A percentile compares a stretch with the other conserved stretches of the same genome.
Evolutionary conservation across 2,888 invertebrate species (phyloP).

Genomic region (Calephelis perditalis): DNA sequence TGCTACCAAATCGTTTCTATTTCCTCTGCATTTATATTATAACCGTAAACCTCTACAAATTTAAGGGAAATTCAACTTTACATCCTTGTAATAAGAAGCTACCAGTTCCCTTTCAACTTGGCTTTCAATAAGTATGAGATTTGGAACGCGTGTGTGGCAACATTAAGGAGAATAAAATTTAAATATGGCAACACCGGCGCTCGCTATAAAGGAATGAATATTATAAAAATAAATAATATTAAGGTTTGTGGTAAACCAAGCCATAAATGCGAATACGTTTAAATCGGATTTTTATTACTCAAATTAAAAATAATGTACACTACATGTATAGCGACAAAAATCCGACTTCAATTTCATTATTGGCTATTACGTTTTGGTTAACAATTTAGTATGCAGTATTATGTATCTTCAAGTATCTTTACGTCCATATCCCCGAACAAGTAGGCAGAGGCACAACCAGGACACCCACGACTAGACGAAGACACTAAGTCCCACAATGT

Average conservation of each 20-base stretch:
- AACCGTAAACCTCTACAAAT: slow-evolving; percentile 30
- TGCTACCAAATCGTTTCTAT: slow-evolving; percentile 70
- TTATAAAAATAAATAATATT: slow-evolving; percentile 54
- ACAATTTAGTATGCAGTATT: too few relatives aligned
- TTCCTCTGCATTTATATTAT: slow-evolving; percentile 58
- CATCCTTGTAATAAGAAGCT: slow-evolving; percentile 27
- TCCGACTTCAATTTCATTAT: too few relatives aligned
- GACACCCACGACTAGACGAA: too few relatives aligned
- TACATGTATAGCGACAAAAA: too few relatives aligned
- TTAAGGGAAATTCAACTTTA: slow-evolving; percentile 35
- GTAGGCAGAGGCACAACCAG: too few relatives aligned
- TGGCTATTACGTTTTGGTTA: too few relatives aligned
- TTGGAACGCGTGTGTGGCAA: slow-evolving; percentile 69
- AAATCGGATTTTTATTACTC: too few relatives aligned
- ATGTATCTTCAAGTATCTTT: too few relatives aligned
- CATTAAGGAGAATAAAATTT: slow-evolving; percentile 77
- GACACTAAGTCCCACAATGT: too few relatives aligned
- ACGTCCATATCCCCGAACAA: too few relatives aligned
- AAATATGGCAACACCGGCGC: slow-evolving; percentile 70
- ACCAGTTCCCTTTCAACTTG: background rate
- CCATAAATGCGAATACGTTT: too few relatives aligned
- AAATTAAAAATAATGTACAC: too few relatives aligned
- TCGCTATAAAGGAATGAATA: slow-evolving; percentile 66
- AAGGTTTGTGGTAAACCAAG: slow-evolving; percentile 9
- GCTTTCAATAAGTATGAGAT: slow-evolving; percentile 55